Percentiles rank a stretch among this genome's conserved stretches.
These are phyloP conservation scores for Nycteola revayana DNA, from an alignment of 2,888 invertebrate genomes.

Conservation along the genomic window DNA sequence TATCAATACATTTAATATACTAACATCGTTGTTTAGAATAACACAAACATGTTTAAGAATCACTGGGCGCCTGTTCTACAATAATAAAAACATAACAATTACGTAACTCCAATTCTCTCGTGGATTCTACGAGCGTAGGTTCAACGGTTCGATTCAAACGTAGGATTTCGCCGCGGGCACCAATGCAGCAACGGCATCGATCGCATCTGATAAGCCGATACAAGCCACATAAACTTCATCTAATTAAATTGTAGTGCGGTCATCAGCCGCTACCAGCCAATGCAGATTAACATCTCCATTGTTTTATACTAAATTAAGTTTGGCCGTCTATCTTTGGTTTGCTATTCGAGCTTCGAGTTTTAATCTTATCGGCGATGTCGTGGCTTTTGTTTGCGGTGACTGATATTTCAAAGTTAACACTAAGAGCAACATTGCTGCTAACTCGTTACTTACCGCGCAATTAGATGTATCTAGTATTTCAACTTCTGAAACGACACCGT, in stretches of 20 bases:
- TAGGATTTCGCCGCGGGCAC: slow-evolving; percentile 46
- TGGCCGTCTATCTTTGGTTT: slow-evolving; percentile 61
- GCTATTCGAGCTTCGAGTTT: slow-evolving; percentile 34
- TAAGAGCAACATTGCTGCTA: slow-evolving; percentile 26
- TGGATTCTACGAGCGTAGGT: slow-evolving; percentile 40
- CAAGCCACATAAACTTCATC: slow-evolving; percentile 70
- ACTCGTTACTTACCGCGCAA: slow-evolving; percentile 85
- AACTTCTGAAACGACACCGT: slow-evolving; percentile 89
- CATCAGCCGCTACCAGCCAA: slow-evolving; percentile 57
- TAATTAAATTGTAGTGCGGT: slow-evolving; percentile 74
- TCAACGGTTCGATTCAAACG: slow-evolving; percentile 24
- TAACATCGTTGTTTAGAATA: slow-evolving; percentile 46
- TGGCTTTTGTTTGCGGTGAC: slow-evolving; percentile 30
- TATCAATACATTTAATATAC: slow-evolving; percentile 55
- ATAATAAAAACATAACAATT: slow-evolving; percentile 45
- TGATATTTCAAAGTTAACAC: slow-evolving; percentile 31
- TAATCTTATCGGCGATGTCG: slow-evolving; percentile 31
- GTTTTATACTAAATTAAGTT: slow-evolving; percentile 73
- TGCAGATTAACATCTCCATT: slow-evolving; percentile 74
- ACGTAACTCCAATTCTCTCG: slow-evolving; percentile 41
- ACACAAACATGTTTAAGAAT: slow-evolving; percentile 43
- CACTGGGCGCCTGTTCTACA: slow-evolving; percentile 28
- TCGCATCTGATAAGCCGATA: slow-evolving; percentile 61
- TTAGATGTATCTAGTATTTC: slow-evolving; percentile 91
- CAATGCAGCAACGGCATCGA: slow-evolving; percentile 44